Evolutionary conservation across 1,140 invertebrate species (phyloP).

Genomic region (Nasonia longicornis): DNA sequence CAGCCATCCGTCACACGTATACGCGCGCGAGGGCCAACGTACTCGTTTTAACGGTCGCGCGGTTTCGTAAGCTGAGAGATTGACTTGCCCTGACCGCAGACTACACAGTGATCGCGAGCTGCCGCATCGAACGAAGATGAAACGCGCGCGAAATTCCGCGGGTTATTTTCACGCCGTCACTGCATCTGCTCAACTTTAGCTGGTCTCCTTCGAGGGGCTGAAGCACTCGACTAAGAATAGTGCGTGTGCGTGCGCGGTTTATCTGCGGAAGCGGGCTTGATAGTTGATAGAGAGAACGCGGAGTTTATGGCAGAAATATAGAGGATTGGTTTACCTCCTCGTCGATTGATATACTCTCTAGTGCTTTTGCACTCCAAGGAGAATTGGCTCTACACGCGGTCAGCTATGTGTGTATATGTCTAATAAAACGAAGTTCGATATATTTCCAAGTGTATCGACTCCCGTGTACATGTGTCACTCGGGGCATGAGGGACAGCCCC

Average conservation of each 20-base stretch:
- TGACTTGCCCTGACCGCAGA: background rate
- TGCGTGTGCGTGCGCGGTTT: background rate
- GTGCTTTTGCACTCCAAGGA: background rate
- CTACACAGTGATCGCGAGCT: background rate
- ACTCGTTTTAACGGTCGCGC: background rate
- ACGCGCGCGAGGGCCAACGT: background rate
- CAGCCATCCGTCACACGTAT: too few species aligned
- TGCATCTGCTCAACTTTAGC: background rate
- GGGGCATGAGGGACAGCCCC: too few species aligned
- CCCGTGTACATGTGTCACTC: too few species aligned
- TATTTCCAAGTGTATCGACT: too few species aligned
- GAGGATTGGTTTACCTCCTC: background rate
- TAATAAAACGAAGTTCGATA: too few species aligned
- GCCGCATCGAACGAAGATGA: background rate
- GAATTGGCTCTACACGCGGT: too few species aligned
- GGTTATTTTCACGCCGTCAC: slow-evolving; percentile 15
- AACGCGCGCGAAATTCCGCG: slow-evolving; percentile 16
- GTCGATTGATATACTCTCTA: background rate
- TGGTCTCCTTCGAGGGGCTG: background rate
- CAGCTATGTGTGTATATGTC: too few species aligned
- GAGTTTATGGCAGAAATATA: background rate
- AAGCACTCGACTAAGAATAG: slow-evolving; percentile 5
- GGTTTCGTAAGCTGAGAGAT: background rate
- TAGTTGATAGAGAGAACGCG: background rate
- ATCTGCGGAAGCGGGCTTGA: background rate